Evolutionary conservation across 2,113 vertebrate genomes (phyloP).

Genomic region (Pyrgilauda ruficollis): DNA sequence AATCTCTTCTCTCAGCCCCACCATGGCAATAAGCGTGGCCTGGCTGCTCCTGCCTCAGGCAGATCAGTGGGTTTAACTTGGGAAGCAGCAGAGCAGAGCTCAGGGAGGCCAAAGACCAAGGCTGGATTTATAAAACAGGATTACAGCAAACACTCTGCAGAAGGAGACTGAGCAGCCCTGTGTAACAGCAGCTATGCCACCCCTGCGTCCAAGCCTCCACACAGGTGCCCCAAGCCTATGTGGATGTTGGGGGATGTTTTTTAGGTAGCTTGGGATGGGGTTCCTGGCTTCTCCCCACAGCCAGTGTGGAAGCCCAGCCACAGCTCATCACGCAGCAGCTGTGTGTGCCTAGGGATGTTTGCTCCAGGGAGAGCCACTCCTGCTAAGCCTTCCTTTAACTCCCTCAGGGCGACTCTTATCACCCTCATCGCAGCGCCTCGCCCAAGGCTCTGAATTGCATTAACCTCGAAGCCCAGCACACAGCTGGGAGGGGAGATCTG

Average conservation of each 20-base stretch:
- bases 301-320: background rate
- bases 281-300: background rate
- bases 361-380: background rate
- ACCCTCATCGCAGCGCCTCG: background rate
- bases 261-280: background rate
- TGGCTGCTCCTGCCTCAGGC: background rate
- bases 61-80: background rate
- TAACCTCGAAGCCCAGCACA: background rate
- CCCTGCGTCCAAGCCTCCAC: background rate
- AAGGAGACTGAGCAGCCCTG: background rate
- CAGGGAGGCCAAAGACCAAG: conserved; percentile 16
- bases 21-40: background rate
- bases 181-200: accelerated
- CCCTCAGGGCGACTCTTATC: background rate
- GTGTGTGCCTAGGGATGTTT: background rate
- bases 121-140: background rate
- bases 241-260: background rate
- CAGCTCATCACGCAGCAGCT: accelerated
- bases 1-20: background rate
- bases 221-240: accelerated
- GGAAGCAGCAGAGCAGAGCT: conserved; percentile 13
- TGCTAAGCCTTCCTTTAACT: background rate
- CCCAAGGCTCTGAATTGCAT: background rate
- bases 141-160: background rate
- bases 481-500: background rate